Base-by-base conservation (phyloP, 64 coral and sea anemone genomes). In the Stichodactyla mertensii region DNA sequence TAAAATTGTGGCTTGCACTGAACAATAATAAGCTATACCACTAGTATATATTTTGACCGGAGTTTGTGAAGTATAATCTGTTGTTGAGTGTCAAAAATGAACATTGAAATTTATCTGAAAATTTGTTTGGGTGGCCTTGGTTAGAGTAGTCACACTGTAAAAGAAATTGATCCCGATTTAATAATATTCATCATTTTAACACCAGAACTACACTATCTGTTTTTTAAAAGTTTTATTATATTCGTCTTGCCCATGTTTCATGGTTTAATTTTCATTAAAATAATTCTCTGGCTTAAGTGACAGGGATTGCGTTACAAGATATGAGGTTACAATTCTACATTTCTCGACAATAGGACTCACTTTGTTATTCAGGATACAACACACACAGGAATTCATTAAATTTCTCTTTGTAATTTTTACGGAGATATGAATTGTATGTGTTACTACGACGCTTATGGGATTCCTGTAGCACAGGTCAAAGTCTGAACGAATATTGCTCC, bases 261-360 rank as follows among this genome's bases (percentile, higher is more conserved):
- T 66, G 62, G 62, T 22, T 66, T 66, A 22, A 66, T 66, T 66
- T 66, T 66, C 62, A 66, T 66, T 66, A 66, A 66, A 66, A 66
- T 66, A 66, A 66, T 66, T 66, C 62, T 66, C 62, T 66, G 62
- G 22, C 18, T 66, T 66, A 16, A 0, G 59, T 61, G 62, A 66
- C 62, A 66, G 22, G 22, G 62, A 66, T 66, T 66, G 62, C 62
- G 62, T 66, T 66, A 66, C 62, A 22, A 66, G 62, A n/a, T 66
- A 66, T 66, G 19, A 66, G 6, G 62, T 66, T n/a, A 66, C 62
- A n/a, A n/a, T 66, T 0, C 9, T 18, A 66, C 62, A n/a, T 13
- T 66, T 5, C 18, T 15, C 16, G 19, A 66, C 62, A 66, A 66
- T 8, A n/a, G 62, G 18, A 66, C 22, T 6, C 1, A 66, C 22